Conservation (phyloP, 2,888 invertebrate species). For the Psylliodes chrysocephalus region DNA sequence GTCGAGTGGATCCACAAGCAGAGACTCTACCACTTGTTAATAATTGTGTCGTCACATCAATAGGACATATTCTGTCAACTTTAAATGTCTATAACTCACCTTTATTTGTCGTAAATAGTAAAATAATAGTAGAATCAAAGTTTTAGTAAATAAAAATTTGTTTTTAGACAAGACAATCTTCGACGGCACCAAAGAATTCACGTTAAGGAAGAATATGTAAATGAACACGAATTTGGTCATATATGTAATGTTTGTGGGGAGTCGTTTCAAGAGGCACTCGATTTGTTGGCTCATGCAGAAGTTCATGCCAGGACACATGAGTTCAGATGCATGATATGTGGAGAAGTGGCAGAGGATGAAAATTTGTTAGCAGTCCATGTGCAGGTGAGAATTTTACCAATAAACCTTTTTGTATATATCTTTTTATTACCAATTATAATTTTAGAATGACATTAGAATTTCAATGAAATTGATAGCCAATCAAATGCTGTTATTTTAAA, state of each 20-base stretch:
- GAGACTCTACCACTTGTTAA: no score
- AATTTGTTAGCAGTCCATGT: constrained; percentile 73
- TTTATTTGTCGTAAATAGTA: not conserved
- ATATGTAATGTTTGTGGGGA: constrained; percentile 85
- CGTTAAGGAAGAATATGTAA: constrained; percentile 61
- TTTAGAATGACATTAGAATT: no score
- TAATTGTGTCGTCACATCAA: no score
- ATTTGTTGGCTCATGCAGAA: constrained; percentile 82
- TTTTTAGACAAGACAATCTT: constrained; percentile 74
- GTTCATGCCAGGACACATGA: constrained; percentile 74
- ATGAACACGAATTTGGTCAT: constrained; percentile 69
- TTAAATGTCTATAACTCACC: not conserved
- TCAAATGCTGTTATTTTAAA: no score
- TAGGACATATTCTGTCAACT: no score
- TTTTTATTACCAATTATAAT: no score
- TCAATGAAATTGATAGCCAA: no score
- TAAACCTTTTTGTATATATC: no score
- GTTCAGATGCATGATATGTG: constrained; percentile 73
- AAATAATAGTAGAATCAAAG: not conserved
- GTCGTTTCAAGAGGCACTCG: constrained; percentile 79
- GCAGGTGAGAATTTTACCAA: no score
- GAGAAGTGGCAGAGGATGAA: constrained; percentile 72
- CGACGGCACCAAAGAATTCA: constrained; percentile 71
- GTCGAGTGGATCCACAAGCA: no score
- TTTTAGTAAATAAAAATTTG: not conserved